phyloP scores from a whole-genome alignment of 2,113 vertebrate species.

The Otis tarda region DNA sequence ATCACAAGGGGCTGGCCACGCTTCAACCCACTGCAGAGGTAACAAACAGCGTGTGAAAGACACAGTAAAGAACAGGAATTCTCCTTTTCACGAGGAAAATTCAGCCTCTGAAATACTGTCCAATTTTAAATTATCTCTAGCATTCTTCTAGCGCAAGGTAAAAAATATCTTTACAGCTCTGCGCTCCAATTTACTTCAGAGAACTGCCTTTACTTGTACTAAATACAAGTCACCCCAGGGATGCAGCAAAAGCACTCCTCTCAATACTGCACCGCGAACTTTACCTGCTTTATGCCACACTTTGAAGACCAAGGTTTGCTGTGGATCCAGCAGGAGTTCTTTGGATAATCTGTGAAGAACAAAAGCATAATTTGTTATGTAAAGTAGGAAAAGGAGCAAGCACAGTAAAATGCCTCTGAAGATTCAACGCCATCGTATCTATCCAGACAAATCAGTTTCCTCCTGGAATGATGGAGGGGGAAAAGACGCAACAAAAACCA shows the following conservation, averaged over 20 bases:
- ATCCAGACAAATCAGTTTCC: not conserved
- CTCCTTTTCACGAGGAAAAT: not conserved
- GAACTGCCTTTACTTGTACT: not conserved
- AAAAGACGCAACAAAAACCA: not conserved
- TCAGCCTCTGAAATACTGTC: not conserved
- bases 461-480: not conserved
- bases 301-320: slow-evolving; percentile 93
- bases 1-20: not conserved
- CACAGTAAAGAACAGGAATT: not conserved
- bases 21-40: not conserved
- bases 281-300: slow-evolving; percentile 97
- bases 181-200: not conserved
- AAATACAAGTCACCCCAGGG: not conserved
- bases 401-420: not conserved
- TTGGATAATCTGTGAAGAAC: slow-evolving; percentile 83
- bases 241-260: not conserved
- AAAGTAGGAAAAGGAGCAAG: not conserved
- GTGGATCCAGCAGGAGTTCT: slow-evolving; percentile 88
- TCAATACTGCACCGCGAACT: not conserved
- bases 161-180: not conserved
- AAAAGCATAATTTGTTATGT: not conserved
- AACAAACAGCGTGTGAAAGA: not conserved
- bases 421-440: not conserved
- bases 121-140: not conserved
- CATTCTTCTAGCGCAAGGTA: not conserved